phyloP scores from a whole-genome alignment of 2,113 vertebrate genomes.

The Cyprinus carpio region DNA sequence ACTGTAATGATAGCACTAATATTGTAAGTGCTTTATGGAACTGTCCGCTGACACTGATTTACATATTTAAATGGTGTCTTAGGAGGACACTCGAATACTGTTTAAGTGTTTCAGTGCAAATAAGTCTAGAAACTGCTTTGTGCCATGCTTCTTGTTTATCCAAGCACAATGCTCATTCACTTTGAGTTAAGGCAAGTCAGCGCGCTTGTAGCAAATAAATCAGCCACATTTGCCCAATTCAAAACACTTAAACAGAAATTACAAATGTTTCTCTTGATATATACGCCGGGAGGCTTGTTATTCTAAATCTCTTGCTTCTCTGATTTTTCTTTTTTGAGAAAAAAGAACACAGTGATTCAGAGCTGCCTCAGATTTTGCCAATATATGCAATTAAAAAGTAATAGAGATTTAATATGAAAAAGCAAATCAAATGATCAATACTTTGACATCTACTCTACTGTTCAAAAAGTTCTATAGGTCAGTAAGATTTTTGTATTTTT shows the following conservation, averaged over 20 bases:
- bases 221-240: too few relatives aligned
- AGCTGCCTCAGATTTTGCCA: not conserved
- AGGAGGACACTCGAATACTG: not conserved
- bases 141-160: not conserved
- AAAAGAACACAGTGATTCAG: not conserved
- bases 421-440: not conserved
- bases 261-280: not conserved
- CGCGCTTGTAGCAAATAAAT: not conserved
- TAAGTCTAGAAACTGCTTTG: not conserved
- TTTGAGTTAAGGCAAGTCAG: not conserved
- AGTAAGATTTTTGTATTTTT: too few relatives aligned
- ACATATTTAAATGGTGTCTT: not conserved
- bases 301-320: not conserved
- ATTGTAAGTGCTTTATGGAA: not conserved
- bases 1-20: not conserved
- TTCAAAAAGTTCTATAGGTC: not conserved
- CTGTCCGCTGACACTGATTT: not conserved
- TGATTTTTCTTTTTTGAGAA: not conserved
- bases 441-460: not conserved
- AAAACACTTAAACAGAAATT: too few relatives aligned
- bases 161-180: not conserved
- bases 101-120: not conserved
- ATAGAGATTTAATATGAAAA: not conserved
- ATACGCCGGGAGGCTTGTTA: not conserved
- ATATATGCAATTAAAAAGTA: too few relatives aligned